A percentile compares a stretch with the other conserved stretches of the same genome.
Evolutionary conservation across 2,113 vertebrate genomes (phyloP).

Genomic region (Cyprinodon variegatus): DNA sequence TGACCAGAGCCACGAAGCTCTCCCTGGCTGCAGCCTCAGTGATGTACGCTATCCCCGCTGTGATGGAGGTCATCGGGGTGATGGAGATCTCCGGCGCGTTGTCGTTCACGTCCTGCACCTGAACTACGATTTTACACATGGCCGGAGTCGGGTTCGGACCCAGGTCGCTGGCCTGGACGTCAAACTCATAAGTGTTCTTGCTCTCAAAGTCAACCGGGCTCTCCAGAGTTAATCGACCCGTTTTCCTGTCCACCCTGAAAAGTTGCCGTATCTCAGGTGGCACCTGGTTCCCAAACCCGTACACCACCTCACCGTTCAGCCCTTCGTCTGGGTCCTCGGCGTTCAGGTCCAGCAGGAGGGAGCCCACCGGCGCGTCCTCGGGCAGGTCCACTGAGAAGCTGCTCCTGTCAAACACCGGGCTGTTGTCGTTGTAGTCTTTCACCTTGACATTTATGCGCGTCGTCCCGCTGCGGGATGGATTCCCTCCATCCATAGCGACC

Average conservation of each 20-base stretch:
- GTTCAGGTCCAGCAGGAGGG: conserved; percentile 87
- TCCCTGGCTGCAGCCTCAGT: conserved; percentile 88
- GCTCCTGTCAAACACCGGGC: conserved; percentile 87
- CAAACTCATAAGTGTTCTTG: conserved; percentile 92
- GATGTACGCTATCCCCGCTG: conserved; percentile 80
- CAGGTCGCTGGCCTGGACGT: conserved; percentile 90
- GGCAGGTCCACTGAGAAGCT: conserved; percentile 88
- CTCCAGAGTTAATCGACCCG: conserved; percentile 87
- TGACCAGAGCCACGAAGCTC: conserved; percentile 96
- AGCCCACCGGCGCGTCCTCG: conserved; percentile 88
- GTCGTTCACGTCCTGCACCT: conserved; percentile 94
- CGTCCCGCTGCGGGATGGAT: conserved; percentile 86
- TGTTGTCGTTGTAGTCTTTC: conserved; percentile 96
- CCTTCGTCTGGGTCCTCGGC: conserved; percentile 92
- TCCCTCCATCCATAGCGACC: conserved; percentile 91
- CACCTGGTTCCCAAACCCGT: conserved; percentile 89
- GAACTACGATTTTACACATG: conserved; percentile 91
- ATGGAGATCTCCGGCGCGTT: conserved; percentile 93
- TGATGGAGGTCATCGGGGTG: conserved; percentile 88
- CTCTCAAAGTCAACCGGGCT: conserved; percentile 90
- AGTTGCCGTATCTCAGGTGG: conserved; percentile 86
- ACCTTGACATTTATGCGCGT: conserved; percentile 89
- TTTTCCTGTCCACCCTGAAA: conserved; percentile 89
- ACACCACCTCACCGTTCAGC: conserved; percentile 91
- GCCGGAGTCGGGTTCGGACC: conserved; percentile 88